Evolutionary conservation across 2,888 invertebrate species (phyloP), one percentile per base, ranked within the genome.

Genomic region (Phlogophora meticulosa): DNA sequence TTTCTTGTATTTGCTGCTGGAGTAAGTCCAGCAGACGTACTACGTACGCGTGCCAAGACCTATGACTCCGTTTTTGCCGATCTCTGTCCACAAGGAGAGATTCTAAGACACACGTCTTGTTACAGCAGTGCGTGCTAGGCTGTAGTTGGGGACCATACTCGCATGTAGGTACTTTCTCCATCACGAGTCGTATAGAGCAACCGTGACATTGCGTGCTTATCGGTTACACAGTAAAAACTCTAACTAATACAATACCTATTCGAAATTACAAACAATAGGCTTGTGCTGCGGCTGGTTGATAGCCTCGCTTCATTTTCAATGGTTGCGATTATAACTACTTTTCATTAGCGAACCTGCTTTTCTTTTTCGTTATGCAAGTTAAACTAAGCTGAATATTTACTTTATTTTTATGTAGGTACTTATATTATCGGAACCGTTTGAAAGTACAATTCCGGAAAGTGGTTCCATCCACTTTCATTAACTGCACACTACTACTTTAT

Each of bases 151-250:
- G 20, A 42, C 66, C 40, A 49, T 40, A 61, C 78, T 80, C 74
- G 74, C 76, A 82, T 81, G 72, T 76, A 82, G 81, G 72, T 79
- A 88, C 90, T 90, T 90, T 90, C 90, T 87, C 88, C 79, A 73
- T 69, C 79, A 80, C 80, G 78, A 80, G 73, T 56, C 57, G 49
- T 69, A 66, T 76, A 72, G 70, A 77, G 80, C 85, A 84, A 78
- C 85, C 84, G 72, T 87, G 88, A 88, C 87, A 88, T 85, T 88
- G 85, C 82, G 79, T 77, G 79, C 84, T 83, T 86, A 85, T 86
- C 85, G 78, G 70, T 73, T 75, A 66, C 66, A 56, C 61, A 56
- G 73, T 70, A 75, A 76, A 76, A 73, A 72, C 72, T 74, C 48
- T 67, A 72, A 80, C 61, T 68, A 82, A 81, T 76, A 81, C 73